phyloP scores from a whole-genome alignment of 2,113 vertebrate species.

The Campylomormyrus numenius region DNA sequence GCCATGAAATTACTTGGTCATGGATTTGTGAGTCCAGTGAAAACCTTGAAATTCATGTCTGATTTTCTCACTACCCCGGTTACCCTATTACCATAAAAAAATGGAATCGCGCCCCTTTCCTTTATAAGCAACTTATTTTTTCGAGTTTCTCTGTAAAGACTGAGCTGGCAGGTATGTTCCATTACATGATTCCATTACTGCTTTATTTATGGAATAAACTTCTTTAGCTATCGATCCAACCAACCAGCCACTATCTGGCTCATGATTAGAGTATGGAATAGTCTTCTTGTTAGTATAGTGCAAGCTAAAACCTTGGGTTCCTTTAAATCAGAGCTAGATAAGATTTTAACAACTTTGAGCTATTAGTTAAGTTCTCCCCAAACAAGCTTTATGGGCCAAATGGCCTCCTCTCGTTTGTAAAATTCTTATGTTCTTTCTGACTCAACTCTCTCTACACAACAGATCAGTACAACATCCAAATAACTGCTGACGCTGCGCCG shows the following conservation, averaged over 20 bases:
- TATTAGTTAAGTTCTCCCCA: too few species aligned
- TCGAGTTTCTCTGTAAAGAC: not conserved
- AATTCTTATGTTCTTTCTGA: too few species aligned
- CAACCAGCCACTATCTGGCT: not conserved
- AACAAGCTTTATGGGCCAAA: too few species aligned
- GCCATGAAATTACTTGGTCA: slow-evolving; percentile 1
- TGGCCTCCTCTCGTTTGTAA: too few species aligned
- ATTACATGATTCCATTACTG: not conserved
- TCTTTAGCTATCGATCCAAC: not conserved
- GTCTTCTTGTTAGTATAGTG: too few species aligned
- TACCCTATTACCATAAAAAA: not conserved
- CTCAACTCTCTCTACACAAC: not conserved
- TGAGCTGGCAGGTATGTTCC: not conserved
- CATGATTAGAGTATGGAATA: not conserved
- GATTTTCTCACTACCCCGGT: not conserved
- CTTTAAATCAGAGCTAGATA: too few species aligned
- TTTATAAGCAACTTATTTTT: not conserved
- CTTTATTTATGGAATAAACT: not conserved
- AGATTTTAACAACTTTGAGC: too few species aligned
- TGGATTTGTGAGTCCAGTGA: not conserved
- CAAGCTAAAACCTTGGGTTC: too few species aligned
- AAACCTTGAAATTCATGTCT: not conserved
- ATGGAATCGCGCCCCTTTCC: not conserved
- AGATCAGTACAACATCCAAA: not conserved
- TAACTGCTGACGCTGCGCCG: not conserved